These are phyloP conservation scores for Drosophila rhopaloa DNA, from an alignment of 1,140 invertebrate genomes.

Conservation along the genomic window DNA sequence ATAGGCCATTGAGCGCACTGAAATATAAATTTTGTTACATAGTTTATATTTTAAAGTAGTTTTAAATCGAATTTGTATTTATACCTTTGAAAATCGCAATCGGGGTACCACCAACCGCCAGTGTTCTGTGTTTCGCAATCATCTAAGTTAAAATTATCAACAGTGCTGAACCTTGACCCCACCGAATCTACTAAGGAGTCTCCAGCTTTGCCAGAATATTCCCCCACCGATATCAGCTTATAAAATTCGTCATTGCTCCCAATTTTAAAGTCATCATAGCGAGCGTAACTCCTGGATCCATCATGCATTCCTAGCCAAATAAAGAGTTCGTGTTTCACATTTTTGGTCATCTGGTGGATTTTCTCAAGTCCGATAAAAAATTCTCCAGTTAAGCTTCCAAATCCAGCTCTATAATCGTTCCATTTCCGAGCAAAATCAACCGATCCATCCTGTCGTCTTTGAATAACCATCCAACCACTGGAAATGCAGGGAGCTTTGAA, in stretches of 20 bases:
- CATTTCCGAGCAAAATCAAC: conserved; percentile 37
- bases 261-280: conserved; percentile 88
- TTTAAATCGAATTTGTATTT: not conserved
- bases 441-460: conserved; percentile 37
- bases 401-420: conserved; percentile 43
- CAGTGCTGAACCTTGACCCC: conserved; percentile 86
- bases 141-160: conserved; percentile 86
- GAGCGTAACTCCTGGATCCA: conserved; percentile 86
- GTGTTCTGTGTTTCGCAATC: conserved; percentile 87
- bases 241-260: conserved; percentile 87
- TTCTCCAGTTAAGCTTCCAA: conserved; percentile 39
- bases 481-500: conserved; percentile 37
- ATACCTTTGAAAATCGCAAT: not conserved
- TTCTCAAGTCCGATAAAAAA: conserved; percentile 57
- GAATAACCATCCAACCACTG: conserved; percentile 46
- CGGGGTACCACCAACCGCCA: conserved; percentile 85
- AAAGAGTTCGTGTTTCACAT: conserved; percentile 56
- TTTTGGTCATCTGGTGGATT: conserved; percentile 41
- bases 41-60: not conserved
- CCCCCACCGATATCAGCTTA: conserved; percentile 86
- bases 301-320: conserved; percentile 88
- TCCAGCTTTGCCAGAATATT: conserved; percentile 88
- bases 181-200: conserved; percentile 86
- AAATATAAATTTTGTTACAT: not conserved
- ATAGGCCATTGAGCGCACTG: not conserved